Evolutionary conservation across 1,140 invertebrate genomes (phyloP).

Genomic region (Monomorium pharaonis): DNA sequence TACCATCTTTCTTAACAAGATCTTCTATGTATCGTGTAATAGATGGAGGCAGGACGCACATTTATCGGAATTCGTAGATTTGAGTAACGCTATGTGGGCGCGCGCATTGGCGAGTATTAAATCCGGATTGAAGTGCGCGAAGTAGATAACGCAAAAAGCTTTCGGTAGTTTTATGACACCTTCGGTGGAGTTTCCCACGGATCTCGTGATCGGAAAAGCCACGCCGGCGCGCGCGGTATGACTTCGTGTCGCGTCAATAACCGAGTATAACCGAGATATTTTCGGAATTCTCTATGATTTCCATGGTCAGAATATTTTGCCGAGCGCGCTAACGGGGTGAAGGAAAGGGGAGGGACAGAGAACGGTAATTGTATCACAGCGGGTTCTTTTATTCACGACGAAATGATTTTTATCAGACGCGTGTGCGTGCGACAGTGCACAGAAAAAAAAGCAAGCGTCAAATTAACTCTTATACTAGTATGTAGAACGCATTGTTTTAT

Average conservation of each 20-base stretch:
- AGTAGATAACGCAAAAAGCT: conserved; percentile 27
- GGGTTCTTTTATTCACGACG: conserved; percentile 35
- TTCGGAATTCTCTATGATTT: conserved; percentile 30
- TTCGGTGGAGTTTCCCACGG: not conserved
- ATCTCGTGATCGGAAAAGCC: not conserved
- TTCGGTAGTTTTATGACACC: conserved; percentile 28
- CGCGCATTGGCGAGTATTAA: not conserved
- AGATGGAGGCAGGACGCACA: too few relatives aligned
- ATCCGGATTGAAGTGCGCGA: conserved; percentile 6
- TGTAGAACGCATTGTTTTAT: too few relatives aligned
- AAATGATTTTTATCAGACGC: conserved; percentile 45
- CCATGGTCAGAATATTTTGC: not conserved
- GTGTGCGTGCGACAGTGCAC: conserved; percentile 7
- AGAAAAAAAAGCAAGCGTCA: too few relatives aligned
- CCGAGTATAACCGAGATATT: conserved; percentile 22
- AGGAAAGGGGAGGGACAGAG: not conserved
- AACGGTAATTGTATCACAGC: not conserved
- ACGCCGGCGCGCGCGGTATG: not conserved
- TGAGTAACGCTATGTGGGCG: not conserved
- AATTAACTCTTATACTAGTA: too few relatives aligned
- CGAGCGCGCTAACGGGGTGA: not conserved
- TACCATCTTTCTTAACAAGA: too few relatives aligned
- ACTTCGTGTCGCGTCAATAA: conserved; percentile 43
- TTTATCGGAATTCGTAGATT: conserved; percentile 4
- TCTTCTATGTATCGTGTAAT: too few relatives aligned